Evolutionary conservation across 2,797 vertebrate genomes (phyloP).

Genomic region (Tamandua tetradactyla): DNA sequence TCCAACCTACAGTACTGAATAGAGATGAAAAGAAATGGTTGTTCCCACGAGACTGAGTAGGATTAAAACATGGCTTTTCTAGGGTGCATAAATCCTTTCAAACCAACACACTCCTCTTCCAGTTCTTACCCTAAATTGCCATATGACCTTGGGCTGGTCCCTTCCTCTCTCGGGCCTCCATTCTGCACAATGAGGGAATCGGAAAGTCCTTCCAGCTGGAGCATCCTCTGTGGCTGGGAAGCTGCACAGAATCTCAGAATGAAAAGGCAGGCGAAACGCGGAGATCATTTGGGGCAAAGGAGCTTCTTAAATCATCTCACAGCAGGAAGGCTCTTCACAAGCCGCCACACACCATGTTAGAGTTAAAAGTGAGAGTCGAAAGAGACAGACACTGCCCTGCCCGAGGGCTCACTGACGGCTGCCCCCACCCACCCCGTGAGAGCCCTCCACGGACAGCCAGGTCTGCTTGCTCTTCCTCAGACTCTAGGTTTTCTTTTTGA

Average conservation of each 20-base stretch:
- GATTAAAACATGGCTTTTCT: too few species aligned
- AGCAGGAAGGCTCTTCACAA: background rate
- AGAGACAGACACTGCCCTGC: accelerated
- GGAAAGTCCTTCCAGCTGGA: background rate
- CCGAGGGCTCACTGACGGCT: background rate
- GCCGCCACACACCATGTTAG: background rate
- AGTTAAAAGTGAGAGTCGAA: slow-evolving; percentile 52
- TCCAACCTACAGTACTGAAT: too few species aligned
- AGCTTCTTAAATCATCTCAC: background rate
- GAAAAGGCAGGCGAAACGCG: background rate
- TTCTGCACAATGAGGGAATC: background rate
- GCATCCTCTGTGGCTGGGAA: background rate
- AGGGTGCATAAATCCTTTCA: too few species aligned
- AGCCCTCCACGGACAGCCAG: background rate
- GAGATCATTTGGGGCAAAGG: background rate
- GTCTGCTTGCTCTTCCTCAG: background rate
- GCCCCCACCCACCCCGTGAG: accelerated
- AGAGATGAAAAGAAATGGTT: too few species aligned
- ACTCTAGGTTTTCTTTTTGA: accelerated
- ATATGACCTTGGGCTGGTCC: background rate
- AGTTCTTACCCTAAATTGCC: background rate
- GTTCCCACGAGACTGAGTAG: too few species aligned
- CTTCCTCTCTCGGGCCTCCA: background rate
- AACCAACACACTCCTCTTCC: background rate
- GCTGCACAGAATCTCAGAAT: background rate